A percentile compares a stretch with the other conserved stretches of the same genome.
These are phyloP conservation scores for Sclerurus mexicanus DNA, from an alignment of 2,113 vertebrate species.

Conservation along the genomic window DNA sequence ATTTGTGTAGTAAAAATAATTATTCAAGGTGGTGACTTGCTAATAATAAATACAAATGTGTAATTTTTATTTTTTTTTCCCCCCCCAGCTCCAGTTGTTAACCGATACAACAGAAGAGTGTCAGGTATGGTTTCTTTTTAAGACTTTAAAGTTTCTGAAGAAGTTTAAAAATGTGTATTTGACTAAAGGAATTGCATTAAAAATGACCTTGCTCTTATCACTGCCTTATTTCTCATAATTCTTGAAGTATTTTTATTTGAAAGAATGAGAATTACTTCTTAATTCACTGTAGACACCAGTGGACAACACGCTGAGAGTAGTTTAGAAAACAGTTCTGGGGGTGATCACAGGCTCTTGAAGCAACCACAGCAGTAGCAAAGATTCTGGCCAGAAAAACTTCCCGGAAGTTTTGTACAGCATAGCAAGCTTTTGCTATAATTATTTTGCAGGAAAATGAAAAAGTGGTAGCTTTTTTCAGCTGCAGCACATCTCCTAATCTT, in stretches of 20 bases:
- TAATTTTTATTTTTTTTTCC: slow-evolving; percentile 31
- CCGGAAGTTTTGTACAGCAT: neutral
- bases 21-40: neutral
- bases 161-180: neutral
- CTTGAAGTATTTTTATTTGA: neutral
- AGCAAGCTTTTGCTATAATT: neutral
- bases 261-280: neutral
- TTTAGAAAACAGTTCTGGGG: neutral
- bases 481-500: neutral
- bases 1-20: neutral
- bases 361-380: neutral
- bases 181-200: neutral
- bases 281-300: neutral
- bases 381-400: neutral
- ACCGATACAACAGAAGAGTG: slow-evolving; percentile 91
- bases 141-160: neutral
- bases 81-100: slow-evolving; percentile 86
- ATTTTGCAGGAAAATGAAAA: neutral
- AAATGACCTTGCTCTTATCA: neutral
- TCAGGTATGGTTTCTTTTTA: slow-evolving; percentile 83
- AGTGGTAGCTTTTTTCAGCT: neutral
- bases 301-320: neutral
- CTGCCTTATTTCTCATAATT: neutral
- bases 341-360: neutral
- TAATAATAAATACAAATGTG: neutral